Base-by-base conservation (phyloP, 2,888 invertebrate species). In the Stenodera caucasica region DNA sequence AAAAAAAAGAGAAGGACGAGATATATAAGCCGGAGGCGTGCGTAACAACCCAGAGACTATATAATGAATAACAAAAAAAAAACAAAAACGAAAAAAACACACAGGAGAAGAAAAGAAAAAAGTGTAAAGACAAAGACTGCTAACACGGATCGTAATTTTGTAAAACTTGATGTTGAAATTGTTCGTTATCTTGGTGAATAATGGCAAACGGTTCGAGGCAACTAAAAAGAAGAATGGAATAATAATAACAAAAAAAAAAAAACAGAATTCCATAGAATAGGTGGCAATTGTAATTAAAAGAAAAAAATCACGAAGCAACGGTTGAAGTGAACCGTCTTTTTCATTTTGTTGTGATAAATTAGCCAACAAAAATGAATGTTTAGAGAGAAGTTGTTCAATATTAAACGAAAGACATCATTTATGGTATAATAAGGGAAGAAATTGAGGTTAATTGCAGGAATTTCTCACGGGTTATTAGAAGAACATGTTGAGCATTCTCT, bases 1-100 rank as follows among this genome's bases (percentile, higher is more conserved):
- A 67, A 67, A 68, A 60, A 65, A 67, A 68, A 63, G 66, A 69
- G 66, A 67, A 68, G 58, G 57, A 58, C 35, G 60, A 62, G 67
- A 67, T 3, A 26, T 26, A 26, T 67, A 67, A 64, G 64, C 67
- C 56, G 26, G 55, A 60, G 65, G 65, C 37, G 6, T 37, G 15
- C 63, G 23, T 40, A 63, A 58, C 60, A 56, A 6, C 26, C 11
- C 6, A 21, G 15, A 21, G 37, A 49, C 14, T 58, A 49, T 52
- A 57, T 30, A 58, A 55, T 23, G 58, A 59, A 60, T 57, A 29
- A 21, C 2, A 4, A 23, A 50, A 12, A 50, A 50, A 26, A 49
- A 49, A n/a, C 12, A 15, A 15, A n/a, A 11, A 30, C 4, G 18
- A 32, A 18, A 18, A 18, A 52, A 40, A 18, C 8, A 15, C 45